Evolutionary conservation across 2,888 invertebrate species (phyloP).

Genomic region (Lasioglossum malachurum): DNA sequence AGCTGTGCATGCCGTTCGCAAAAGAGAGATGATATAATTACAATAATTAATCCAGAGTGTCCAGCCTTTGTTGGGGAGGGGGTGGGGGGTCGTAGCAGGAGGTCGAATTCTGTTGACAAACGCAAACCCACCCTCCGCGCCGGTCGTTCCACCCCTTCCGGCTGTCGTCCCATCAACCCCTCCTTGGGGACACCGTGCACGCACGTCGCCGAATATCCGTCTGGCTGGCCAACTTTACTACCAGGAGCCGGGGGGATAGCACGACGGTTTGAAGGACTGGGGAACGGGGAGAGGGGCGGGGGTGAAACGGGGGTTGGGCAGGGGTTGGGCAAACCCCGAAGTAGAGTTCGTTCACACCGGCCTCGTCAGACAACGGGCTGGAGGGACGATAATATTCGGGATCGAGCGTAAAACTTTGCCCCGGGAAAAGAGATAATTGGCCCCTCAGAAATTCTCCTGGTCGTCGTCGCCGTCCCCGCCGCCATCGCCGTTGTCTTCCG

Average conservation of each 20-base stretch:
- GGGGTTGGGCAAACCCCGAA: constrained; percentile 59
- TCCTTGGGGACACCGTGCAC: constrained; percentile 71
- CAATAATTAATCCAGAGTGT: constrained; percentile 70
- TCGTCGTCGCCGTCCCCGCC: constrained; percentile 36
- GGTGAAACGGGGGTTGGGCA: neutral
- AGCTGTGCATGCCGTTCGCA: constrained; percentile 41
- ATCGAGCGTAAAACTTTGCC: constrained; percentile 72
- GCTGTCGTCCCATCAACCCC: constrained; percentile 56
- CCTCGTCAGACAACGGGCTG: constrained; percentile 71
- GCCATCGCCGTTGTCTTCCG: constrained; percentile 31
- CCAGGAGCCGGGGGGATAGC: constrained; percentile 63
- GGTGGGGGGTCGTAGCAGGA: constrained; percentile 24
- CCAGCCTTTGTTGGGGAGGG: constrained; percentile 61
- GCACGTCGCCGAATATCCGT: constrained; percentile 77
- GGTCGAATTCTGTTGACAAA: constrained; percentile 72
- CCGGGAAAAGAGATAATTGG: constrained; percentile 71
- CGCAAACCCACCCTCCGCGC: constrained; percentile 64
- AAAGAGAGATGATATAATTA: constrained; percentile 67
- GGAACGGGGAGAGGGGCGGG: constrained; percentile 25
- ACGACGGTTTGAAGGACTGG: constrained; percentile 44
- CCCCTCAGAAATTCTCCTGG: constrained; percentile 66
- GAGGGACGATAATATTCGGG: constrained; percentile 74
- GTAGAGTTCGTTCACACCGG: constrained; percentile 79
- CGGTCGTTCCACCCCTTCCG: constrained; percentile 38
- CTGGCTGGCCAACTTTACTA: constrained; percentile 77